phyloP scores from a whole-genome alignment of 2,888 invertebrate species.

The Microchrysa polita region DNA sequence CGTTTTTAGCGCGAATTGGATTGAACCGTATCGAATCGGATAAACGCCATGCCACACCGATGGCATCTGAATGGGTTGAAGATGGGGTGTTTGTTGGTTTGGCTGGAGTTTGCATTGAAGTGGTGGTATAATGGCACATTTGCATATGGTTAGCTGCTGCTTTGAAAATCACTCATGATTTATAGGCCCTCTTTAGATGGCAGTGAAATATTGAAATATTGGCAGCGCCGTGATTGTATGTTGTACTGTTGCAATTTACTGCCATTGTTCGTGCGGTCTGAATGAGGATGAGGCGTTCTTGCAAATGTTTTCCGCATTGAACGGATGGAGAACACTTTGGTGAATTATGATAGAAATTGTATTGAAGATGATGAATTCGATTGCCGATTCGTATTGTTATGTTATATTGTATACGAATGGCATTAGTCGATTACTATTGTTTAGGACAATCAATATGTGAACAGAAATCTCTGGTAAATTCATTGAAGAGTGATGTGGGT shows the following conservation, averaged over 20 bases:
- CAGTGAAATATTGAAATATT: constrained; percentile 42
- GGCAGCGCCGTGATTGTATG: constrained; percentile 31
- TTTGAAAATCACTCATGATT: constrained; percentile 43
- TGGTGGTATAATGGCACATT: constrained; percentile 42
- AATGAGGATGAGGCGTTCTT: not conserved
- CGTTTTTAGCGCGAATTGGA: no score
- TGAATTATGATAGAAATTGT: constrained; percentile 30
- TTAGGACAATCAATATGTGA: no score
- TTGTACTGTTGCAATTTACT: constrained; percentile 42
- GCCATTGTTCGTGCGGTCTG: constrained; percentile 18
- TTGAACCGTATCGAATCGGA: constrained; percentile 23
- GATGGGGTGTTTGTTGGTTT: not conserved
- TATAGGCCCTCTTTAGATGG: constrained; percentile 35
- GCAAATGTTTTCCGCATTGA: not conserved
- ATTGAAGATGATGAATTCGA: constrained; percentile 7
- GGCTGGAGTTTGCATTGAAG: constrained; percentile 34
- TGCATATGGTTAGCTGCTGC: constrained; percentile 44
- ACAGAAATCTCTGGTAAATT: no score
- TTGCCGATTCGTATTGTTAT: constrained; percentile 14
- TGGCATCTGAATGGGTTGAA: not conserved
- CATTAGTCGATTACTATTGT: no score
- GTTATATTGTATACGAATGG: no score
- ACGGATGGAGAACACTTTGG: constrained; percentile 21
- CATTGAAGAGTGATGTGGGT: no score
- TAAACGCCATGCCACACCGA: no score